Evolutionary conservation across 2,888 invertebrate genomes (phyloP).

Genomic region (Leptinotarsa tumamoca): DNA sequence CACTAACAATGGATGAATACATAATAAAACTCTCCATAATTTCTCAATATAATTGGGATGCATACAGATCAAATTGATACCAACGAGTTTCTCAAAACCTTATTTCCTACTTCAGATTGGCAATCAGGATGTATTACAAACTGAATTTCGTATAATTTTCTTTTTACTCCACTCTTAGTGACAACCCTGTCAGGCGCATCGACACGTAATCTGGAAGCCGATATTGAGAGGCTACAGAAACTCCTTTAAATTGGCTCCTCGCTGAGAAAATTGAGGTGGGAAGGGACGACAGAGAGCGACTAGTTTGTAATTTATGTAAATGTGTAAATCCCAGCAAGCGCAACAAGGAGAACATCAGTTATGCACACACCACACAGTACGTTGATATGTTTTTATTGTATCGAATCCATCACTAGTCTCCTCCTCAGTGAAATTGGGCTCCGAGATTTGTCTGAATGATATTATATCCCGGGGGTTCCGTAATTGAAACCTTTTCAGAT

Average conservation of each 20-base stretch:
- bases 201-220: conserved; percentile 16
- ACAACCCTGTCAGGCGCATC: conserved; percentile 14
- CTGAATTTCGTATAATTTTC: neutral
- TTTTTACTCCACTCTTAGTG: neutral
- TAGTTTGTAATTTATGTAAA: conserved; percentile 22
- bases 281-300: conserved; percentile 15
- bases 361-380: conserved; percentile 1
- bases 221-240: conserved; percentile 15
- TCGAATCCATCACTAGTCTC: conserved; percentile 5
- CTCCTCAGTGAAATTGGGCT: conserved; percentile 8
- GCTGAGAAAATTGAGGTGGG: conserved; percentile 12
- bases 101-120: neutral
- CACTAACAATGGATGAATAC: too few relatives aligned
- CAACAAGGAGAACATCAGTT: conserved; percentile 3
- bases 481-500: conserved; percentile 20
- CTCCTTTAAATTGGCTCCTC: conserved; percentile 16
- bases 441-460: conserved; percentile 5
- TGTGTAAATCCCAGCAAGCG: neutral
- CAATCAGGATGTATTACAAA: neutral
- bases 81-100: too few relatives aligned
- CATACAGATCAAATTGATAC: too few relatives aligned
- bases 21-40: too few relatives aligned
- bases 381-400: conserved; percentile 12
- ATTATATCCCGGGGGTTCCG: conserved; percentile 14
- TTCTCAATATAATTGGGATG: too few relatives aligned